Evolutionary conservation across 2,113 vertebrate genomes (phyloP), one percentile per base, ranked within the genome.

Genomic region (Syngnathus typhle): DNA sequence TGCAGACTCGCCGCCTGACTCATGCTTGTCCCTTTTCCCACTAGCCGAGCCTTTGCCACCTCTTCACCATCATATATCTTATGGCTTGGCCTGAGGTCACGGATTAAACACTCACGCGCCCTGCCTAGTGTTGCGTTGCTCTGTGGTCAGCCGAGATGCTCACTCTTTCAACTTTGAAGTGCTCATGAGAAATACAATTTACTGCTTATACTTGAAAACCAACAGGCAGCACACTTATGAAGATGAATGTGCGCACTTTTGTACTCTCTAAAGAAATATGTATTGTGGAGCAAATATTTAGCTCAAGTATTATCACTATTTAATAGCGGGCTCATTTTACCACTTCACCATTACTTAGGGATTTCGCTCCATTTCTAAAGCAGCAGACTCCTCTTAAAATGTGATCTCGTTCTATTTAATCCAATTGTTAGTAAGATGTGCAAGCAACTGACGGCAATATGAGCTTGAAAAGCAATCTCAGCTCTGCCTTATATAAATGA

Each of bases 1-100:
- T 73, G 75, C 86, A 89, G 87, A 85, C 87, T 88, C 81, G 76
- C 83, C 81, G 82, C 85, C 89, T 90, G 88, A 90, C 89, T 91
- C 89, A 90, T 83, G 84, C 87, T 75, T 70, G 82, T 86, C 88
- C 84, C 84, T 87, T 85, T 84, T 38, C 47, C 76, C 82, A 83
- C 88, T 83, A 84, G 82, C 85, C 73, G 64, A 87, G 84, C 85
- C 87, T 87, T 87, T 87, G 86, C 83, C 82, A 78, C 79, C 86
- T 89, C 84, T 84, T 74, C 82, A 78, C 84, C 87, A 83, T 83
- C 81, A 78, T 44, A 43, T 80, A 84, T 86, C 85, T 86, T 86
- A 88, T 78, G 80, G 82, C 82, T 46, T 18, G 64, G 87, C 78
- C 70, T 60, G 71, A 85, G 86, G 86, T 90, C 86, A 85, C 81